Conservation (phyloP, 2,888 invertebrate species). For the Sicus ferrugineus region DNA sequence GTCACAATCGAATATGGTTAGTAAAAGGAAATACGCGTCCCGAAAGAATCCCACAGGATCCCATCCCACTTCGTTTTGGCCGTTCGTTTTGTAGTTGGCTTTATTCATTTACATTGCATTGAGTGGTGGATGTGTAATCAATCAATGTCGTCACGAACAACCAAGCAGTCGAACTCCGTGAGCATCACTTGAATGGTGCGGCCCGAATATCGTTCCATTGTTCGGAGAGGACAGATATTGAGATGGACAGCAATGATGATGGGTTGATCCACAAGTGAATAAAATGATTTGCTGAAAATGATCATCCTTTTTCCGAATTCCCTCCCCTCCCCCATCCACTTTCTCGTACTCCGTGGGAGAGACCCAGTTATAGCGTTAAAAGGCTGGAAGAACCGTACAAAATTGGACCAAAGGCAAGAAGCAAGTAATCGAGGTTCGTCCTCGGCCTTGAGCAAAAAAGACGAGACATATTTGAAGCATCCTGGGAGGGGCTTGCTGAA, state of each 20-base stretch:
- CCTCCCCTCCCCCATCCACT: background rate
- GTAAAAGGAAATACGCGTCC: too few species aligned
- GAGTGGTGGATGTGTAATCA: conserved; percentile 62
- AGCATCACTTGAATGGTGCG: background rate
- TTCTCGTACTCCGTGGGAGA: background rate
- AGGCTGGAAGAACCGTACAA: conserved; percentile 12
- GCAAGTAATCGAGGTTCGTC: background rate
- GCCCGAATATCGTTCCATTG: too few species aligned
- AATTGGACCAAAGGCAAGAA: background rate
- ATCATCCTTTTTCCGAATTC: conserved; percentile 31
- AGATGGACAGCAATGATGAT: conserved; percentile 27
- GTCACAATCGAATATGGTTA: background rate
- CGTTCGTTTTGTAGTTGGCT: conserved; percentile 1
- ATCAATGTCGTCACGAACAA: conserved; percentile 59
- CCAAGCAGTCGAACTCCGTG: conserved; percentile 6
- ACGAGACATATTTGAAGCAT: conserved; percentile 21
- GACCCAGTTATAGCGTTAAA: conserved; percentile 30
- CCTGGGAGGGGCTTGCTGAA: conserved; percentile 31
- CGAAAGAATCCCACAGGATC: too few species aligned
- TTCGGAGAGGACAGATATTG: too few species aligned
- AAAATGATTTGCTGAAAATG: conserved; percentile 39
- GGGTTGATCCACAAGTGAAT: conserved; percentile 33
- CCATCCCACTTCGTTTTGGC: background rate
- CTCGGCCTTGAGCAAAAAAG: conserved; percentile 16
- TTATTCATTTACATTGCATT: conserved; percentile 58